A percentile compares a stretch with the other conserved stretches of the same genome.
phyloP scores from a whole-genome alignment of 2,888 invertebrate genomes.

The Leptinotarsa tumamoca region DNA sequence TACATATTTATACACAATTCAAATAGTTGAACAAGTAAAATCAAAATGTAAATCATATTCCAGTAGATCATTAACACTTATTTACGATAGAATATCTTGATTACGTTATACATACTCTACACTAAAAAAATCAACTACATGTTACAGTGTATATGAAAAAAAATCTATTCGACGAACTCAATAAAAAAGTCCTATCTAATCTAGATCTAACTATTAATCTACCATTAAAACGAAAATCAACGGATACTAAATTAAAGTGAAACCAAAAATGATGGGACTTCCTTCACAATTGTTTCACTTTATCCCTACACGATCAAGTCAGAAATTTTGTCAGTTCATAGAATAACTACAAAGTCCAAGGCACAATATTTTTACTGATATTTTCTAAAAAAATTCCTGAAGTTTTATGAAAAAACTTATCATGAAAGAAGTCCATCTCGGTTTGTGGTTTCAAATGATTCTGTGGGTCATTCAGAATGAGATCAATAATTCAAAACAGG shows the following conservation, averaged over 20 bases:
- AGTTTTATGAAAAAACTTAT: constrained; percentile 31
- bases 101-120: constrained; percentile 58
- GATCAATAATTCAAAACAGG: constrained; percentile 45
- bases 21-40: constrained; percentile 6
- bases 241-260: constrained; percentile 23
- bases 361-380: constrained; percentile 58
- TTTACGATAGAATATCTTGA: constrained; percentile 39
- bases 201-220: constrained; percentile 32
- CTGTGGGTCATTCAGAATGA: constrained; percentile 38
- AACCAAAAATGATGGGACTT: constrained; percentile 23
- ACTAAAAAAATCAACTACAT: constrained; percentile 55
- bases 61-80: constrained; percentile 54
- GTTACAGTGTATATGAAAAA: constrained; percentile 55
- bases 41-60: constrained; percentile 58
- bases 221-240: constrained; percentile 24
- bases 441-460: constrained; percentile 30
- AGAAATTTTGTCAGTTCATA: constrained; percentile 52
- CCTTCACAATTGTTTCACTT: constrained; percentile 31
- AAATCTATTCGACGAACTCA: constrained; percentile 43
- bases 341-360: constrained; percentile 59
- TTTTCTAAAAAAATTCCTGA: constrained; percentile 49
- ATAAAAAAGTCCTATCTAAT: constrained; percentile 39
- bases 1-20: constrained; percentile 45
- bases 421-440: constrained; percentile 26
- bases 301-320: constrained; percentile 43